Conservation (phyloP, 2,888 invertebrate species). For the Heliothis peltigera region DNA sequence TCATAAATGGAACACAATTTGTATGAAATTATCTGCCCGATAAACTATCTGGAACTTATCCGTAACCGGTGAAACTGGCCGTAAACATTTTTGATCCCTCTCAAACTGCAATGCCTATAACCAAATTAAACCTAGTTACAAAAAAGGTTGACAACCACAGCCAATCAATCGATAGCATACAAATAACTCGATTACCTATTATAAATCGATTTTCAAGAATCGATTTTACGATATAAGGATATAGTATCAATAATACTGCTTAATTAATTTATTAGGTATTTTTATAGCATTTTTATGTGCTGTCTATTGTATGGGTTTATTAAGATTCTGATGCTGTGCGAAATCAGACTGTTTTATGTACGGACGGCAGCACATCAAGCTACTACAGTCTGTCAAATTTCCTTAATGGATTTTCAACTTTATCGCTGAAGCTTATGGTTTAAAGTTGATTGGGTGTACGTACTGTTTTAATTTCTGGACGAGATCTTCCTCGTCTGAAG, state of each 20-base stretch:
- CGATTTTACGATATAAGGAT: slow-evolving; percentile 68
- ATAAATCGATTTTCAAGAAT: slow-evolving; percentile 68
- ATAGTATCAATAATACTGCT: slow-evolving; percentile 64
- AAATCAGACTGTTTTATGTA: slow-evolving; percentile 28
- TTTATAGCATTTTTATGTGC: slow-evolving; percentile 37
- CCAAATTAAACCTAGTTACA: background rate
- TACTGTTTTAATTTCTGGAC: background rate
- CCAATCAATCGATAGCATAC: slow-evolving; percentile 45
- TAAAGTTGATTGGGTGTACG: slow-evolving; percentile 5
- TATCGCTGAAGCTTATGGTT: slow-evolving; percentile 42
- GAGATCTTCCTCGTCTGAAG: too few relatives aligned
- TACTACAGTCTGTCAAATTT: too few relatives aligned
- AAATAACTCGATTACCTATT: slow-evolving; percentile 58
- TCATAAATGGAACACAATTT: too few relatives aligned
- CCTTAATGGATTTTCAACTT: too few relatives aligned
- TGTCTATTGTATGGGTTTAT: slow-evolving; percentile 36
- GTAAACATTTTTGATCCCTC: too few relatives aligned
- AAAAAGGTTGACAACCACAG: slow-evolving; percentile 50
- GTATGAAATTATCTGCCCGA: too few relatives aligned
- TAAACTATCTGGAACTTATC: too few relatives aligned
- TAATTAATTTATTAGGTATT: slow-evolving; percentile 59
- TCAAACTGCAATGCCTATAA: too few relatives aligned
- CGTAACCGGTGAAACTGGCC: too few relatives aligned
- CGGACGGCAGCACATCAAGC: too few relatives aligned
- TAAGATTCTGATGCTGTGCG: slow-evolving; percentile 30